Evolutionary conservation across 2,888 invertebrate genomes (phyloP), one percentile per base, ranked within the genome.

Genomic region (Tryphoninae sp.): DNA sequence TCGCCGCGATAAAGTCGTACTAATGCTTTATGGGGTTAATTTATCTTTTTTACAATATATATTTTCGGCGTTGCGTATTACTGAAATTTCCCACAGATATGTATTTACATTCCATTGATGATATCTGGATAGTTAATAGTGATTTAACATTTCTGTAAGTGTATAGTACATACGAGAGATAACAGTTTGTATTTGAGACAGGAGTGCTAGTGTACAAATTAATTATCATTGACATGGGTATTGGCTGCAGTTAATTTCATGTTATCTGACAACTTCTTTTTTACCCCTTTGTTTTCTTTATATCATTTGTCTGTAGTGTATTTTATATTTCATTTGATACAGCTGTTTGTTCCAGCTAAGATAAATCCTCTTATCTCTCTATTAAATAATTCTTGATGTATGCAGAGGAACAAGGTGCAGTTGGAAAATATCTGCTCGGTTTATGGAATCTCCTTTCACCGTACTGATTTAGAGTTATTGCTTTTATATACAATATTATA

Each of bases 111-210:
- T 8, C 49, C 69, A 71, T 73, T 68, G 61, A 16, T 51, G 13
- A 65, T 75, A 61, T 19, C 11, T 22, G 58, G 9, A 58, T 80
- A 62, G 75, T 80, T 81, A 69, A 75, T 42, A 22, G 58, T 71
- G 64, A 51, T 68, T 62, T 55, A 33, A 55, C 22, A 40, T n/a
- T 49, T 6, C n/a, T 53, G 45, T 71, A 42, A 75, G 58, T 59
- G n/a, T n/a, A 33, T 33, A 71, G 26, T 19, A 40, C 53, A 75
- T 19, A 72, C 19, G 23, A 45, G 55, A 1, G 68, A 67, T 59
- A 79, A 59, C 33, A 51, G 2, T 42, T n/a, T 26, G 55, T 9
- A 8, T 55, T 19, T 11, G 59, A 19, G 33, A 64, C 33, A 45
- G 45, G 55, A 13, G 45, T 61, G 40, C 45, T 67, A 11, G 72